Evolutionary conservation across 2,113 vertebrate genomes (phyloP), one percentile per base, ranked within the genome.

Genomic region (Neodon shergylaensis): DNA sequence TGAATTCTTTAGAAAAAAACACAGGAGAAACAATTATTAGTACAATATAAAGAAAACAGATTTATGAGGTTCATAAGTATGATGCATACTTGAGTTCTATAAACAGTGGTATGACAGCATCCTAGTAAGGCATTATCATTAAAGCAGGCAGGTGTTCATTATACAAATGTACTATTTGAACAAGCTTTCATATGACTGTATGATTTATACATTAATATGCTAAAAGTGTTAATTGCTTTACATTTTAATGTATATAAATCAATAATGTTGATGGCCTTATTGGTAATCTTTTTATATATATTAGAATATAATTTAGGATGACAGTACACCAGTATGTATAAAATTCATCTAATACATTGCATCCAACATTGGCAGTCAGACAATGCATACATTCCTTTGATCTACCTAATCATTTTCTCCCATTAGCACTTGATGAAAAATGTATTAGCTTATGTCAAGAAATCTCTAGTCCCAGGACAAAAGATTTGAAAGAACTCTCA

Each of bases 401-500:
- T 95, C 89, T 94, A 77, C 65, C 66, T 92, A 83, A 66, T 82
- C 88, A 96, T 96, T 97, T 96, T 96, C 26, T 90, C 94, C 66
- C 86, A 93, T 95, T 98, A 97, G 6, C 49, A 95, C 91, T 96
- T 94, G 63, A 95, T 96, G 93, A 96, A 97, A 90, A 96, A 82
- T 95, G 94, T 90, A 68, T 96, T 97, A 96, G 72, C 47, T 97
- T 96, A 97, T 90, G 92, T 83, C 63, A 97, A 84, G 87, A 97
- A 97, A 94, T 96, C 74, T 90, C 74, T 44, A 87, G 89, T 96
- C 28, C 3, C 31, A 94, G 22, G 42, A 82, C 81, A 94, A 92
- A 97, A 94, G 68, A 88, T 14, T 66, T 92, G 73, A 94, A 52
- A 85, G 68, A 42, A 85, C 94, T 96, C 76, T 89, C 77, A 44